Conservation (phyloP, 2,888 invertebrate genomes). For the Chymomyza fuscimana region DNA sequence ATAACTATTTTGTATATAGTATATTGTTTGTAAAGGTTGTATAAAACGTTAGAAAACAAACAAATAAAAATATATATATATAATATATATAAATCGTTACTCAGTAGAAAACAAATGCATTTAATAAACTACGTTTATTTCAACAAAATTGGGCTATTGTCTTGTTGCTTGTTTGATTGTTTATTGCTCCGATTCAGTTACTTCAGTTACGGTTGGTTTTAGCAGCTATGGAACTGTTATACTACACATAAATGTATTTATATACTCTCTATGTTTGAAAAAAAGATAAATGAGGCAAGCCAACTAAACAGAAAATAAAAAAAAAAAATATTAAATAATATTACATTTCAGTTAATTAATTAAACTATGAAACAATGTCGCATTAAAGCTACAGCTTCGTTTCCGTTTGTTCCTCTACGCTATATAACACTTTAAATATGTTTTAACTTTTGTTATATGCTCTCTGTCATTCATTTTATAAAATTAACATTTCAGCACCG, state of each 20-base stretch:
- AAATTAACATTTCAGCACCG: constrained; percentile 80
- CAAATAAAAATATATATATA: constrained; percentile 47
- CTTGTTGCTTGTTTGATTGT: constrained; percentile 72
- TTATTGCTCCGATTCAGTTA: constrained; percentile 75
- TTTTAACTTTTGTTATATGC: constrained; percentile 20
- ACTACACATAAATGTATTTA: constrained; percentile 15
- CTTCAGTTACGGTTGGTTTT: constrained; percentile 48
- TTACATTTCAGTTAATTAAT: not conserved
- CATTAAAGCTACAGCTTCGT: not conserved
- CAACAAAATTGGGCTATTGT: constrained; percentile 76
- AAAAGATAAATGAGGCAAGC: not conserved
- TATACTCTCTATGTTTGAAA: constrained; percentile 14
- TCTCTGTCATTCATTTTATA: constrained; percentile 45
- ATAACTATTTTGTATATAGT: not conserved
- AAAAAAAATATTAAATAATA: not conserved
- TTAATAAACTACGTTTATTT: constrained; percentile 32
- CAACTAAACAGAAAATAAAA: not conserved
- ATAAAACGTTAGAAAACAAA: constrained; percentile 7
- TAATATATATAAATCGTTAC: constrained; percentile 41
- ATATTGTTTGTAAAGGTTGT: not conserved
- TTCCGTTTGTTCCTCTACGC: constrained; percentile 1
- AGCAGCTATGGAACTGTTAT: constrained; percentile 14
- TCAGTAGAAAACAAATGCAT: constrained; percentile 42
- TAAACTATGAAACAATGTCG: not conserved
- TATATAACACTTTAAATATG: constrained; percentile 44